These are phyloP conservation scores for Penaeus monodon DNA, from an alignment of 2,888 invertebrate species.

Conservation along the genomic window DNA sequence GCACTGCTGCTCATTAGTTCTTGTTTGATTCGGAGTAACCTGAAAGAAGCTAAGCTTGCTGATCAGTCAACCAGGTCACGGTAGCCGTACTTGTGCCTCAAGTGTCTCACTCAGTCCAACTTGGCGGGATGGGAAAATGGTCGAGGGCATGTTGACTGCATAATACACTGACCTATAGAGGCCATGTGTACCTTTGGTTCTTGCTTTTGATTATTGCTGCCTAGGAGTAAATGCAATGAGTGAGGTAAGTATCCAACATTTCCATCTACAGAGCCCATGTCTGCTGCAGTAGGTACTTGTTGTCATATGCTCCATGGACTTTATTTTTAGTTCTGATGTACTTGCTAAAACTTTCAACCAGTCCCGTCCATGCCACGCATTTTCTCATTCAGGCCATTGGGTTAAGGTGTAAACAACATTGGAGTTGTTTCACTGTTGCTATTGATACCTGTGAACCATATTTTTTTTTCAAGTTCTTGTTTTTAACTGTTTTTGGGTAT, in stretches of 20 bases:
- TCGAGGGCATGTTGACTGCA: too few relatives aligned
- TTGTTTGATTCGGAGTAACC: too few relatives aligned
- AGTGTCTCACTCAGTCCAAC: too few relatives aligned
- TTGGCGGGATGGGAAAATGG: too few relatives aligned
- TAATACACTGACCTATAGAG: conserved; percentile 23
- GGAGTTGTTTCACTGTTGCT: conserved; percentile 9
- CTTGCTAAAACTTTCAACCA: not conserved
- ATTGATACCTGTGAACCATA: conserved; percentile 25
- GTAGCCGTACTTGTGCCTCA: too few relatives aligned
- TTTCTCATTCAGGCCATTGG: not conserved
- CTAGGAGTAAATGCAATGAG: conserved; percentile 21
- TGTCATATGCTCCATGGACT: not conserved
- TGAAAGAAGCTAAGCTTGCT: too few relatives aligned
- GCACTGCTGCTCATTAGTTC: too few relatives aligned
- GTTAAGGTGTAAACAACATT: not conserved
- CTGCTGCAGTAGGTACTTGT: not conserved
- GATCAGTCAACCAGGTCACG: too few relatives aligned
- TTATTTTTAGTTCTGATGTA: conserved; percentile 10
- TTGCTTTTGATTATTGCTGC: conserved; percentile 12
- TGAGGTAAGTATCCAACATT: conserved; percentile 21
- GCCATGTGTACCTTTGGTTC: conserved; percentile 15
- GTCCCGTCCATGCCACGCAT: not conserved
- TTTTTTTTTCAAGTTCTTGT: not conserved
- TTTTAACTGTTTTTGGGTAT: not conserved
- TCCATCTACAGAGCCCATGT: conserved; percentile 10